Percentiles rank a stretch among this genome's conserved stretches.
Evolutionary conservation across 1,140 invertebrate genomes (phyloP).

Genomic region (Cotesia vestalis): DNA sequence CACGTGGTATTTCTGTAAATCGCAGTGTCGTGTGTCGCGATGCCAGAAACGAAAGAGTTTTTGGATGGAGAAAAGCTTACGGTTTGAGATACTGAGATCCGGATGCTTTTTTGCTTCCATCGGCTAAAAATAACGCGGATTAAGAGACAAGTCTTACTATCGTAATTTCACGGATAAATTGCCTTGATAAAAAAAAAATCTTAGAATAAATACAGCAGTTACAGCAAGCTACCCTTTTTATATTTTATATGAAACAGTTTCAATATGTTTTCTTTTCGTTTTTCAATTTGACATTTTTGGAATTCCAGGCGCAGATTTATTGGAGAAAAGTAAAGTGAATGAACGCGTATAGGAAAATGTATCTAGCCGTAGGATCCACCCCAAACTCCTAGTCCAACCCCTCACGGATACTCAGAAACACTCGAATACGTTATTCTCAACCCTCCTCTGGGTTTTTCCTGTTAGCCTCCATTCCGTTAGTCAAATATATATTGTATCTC

Average conservation of each 20-base stretch:
- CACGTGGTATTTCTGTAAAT: slow-evolving; percentile 14
- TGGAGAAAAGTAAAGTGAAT: not conserved
- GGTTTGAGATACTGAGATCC: not conserved
- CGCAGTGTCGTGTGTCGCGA: not conserved
- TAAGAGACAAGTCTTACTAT: too few relatives aligned
- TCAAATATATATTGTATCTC: not conserved
- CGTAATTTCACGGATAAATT: too few relatives aligned
- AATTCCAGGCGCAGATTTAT: not conserved
- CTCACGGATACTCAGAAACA: not conserved
- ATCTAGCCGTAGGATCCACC: not conserved
- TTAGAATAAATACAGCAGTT: too few relatives aligned
- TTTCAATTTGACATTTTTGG: too few relatives aligned
- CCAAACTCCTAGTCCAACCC: slow-evolving; percentile 9
- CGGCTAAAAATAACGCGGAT: not conserved
- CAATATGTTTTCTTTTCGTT: not conserved
- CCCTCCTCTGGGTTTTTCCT: not conserved
- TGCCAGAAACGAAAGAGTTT: not conserved
- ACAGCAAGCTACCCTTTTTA: not conserved
- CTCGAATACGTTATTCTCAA: slow-evolving; percentile 1
- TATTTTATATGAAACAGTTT: not conserved
- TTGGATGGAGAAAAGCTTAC: not conserved
- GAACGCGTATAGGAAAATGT: slow-evolving; percentile 3
- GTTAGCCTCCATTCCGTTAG: slow-evolving; percentile 7
- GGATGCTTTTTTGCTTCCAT: slow-evolving; percentile 1
- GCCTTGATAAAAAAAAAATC: too few relatives aligned